Evolutionary conservation across 2,797 vertebrate species (phyloP), one percentile per base, ranked within the genome.

Genomic region (Enteromius treurensis): DNA sequence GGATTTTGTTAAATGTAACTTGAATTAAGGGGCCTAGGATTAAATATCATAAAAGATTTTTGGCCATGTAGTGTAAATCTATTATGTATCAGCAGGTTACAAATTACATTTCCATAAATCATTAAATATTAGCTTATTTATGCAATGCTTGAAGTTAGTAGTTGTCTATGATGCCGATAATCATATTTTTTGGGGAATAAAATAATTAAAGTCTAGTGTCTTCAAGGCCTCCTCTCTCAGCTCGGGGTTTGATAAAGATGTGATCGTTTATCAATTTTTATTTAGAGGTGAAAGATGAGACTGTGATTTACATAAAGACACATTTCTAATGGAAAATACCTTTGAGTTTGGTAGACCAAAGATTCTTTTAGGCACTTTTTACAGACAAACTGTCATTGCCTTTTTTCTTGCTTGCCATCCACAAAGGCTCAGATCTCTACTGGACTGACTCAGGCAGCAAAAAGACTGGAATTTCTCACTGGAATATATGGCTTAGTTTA

Each of bases 281-380:
- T 83, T 74, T 51, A 69, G 73, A 85, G 69, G 80, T 58, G 82
- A 86, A 87, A 78, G 45, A 23, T 85, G 79, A 90, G 87, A 90
- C 80, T 88, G 88, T 88, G 89, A 90, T 87, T 87, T 55, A 26
- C 65, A 34, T 81, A 81, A 74, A 79, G 29, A 67, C 42, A 87
- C 60, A 84, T 88, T 82, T 85, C 68, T 86, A 85, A 62, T 86
- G 74, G 84, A 83, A 88, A 82, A 83, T 87, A 88, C 83, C 37
- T 82, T 26, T n/a, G 40, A 83, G 89, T 89, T 93, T 90, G 89
- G 89, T 88, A 90, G 91, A 93, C 90, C 92, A 93, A 93, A 94
- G 92, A 93, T 77, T 88, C 89, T 88, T 23, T 60, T 89, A 75
- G 88, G 87, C 90, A 91, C 91, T 90, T 92, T 90, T 90, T 88